Base-by-base conservation (phyloP, 2,113 vertebrate species). In the Microtus ochrogaster region DNA sequence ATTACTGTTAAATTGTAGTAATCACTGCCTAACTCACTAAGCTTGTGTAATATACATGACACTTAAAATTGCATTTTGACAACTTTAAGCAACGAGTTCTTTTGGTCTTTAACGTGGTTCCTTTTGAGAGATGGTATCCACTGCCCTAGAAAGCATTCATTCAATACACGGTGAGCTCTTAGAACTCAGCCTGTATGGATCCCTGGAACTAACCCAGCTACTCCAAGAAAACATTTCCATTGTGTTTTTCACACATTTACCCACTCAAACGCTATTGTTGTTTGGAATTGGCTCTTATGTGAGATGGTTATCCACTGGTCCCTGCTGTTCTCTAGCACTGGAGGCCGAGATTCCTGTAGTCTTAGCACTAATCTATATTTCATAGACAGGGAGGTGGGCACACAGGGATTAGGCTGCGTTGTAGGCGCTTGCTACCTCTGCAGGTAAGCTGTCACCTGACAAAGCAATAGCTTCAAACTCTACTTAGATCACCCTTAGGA, bases 41-140 rank as follows among this genome's bases (percentile, higher is more conserved):
- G 49, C 33, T 81, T 92, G n/a, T 91, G 90, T 94, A 90, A 90
- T 41, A 94, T 93, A 63, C 36, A 81, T 44, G 77, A 89, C 89
- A 96, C 93, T 95, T 96, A 90, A 97, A 96, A 93, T 88, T 94
- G 28, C 52, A 70, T 73, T 90, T 97, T 93, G 94, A 91, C 72
- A 78, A 83, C 33, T 96, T 96, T 91, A 95, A 96, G 94, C 94
- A 96, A 96, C 92, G 90, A 95, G 22, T 95, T 97, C 63, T 90
- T 96, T 91, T 96, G 73, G 41, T 92, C 24, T 92, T 96, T 96
- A 66, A 85, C 52, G 65, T 49, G 24, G 89, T 86, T 96, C 89
- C 87, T 84, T 96, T 91, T 95, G 92, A 95, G 74, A 90, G 93
- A 94, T 87, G 76, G 63, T 92, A 83, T 94, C 92, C 92, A 13